Evolutionary conservation across 2,888 invertebrate species (phyloP).

Genomic region (Campopleginae sp.): DNA sequence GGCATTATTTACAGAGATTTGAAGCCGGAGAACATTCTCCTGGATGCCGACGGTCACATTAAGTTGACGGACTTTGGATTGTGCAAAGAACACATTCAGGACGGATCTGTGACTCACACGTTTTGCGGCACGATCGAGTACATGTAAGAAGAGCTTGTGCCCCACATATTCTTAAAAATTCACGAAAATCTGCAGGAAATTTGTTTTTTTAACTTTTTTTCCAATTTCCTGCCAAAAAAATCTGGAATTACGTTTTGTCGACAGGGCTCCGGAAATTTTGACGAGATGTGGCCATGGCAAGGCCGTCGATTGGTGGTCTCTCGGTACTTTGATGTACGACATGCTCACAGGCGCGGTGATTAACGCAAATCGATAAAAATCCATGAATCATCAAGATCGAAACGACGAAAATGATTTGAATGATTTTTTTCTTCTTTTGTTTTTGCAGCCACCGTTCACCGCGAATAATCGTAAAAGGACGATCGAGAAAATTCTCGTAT

Average conservation of each 20-base stretch:
- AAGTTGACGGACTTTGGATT: constrained; percentile 83
- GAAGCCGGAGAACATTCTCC: constrained; percentile 98
- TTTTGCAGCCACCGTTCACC: constrained; percentile 95
- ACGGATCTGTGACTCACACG: constrained; percentile 97
- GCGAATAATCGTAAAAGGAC: constrained; percentile 99
- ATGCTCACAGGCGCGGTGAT: constrained; percentile 98
- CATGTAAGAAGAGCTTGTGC: constrained; percentile 89
- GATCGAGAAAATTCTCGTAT: constrained; percentile 99
- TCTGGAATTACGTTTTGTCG: constrained; percentile 46
- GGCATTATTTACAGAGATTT: constrained; percentile 94
- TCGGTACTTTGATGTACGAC: constrained; percentile 99
- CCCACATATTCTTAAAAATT: background rate
- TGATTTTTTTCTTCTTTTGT: constrained; percentile 6
- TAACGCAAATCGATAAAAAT: constrained; percentile 68
- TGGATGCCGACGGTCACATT: constrained; percentile 97
- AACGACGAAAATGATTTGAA: background rate
- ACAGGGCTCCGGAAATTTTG: constrained; percentile 99
- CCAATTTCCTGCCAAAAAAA: background rate
- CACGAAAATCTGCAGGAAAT: no score
- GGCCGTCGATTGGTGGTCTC: constrained; percentile 99
- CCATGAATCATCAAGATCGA: background rate
- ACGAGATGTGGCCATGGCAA: constrained; percentile 98
- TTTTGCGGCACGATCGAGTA: constrained; percentile 99
- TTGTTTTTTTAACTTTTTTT: no score
- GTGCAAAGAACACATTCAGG: constrained; percentile 86